Conservation (phyloP, 2,113 vertebrate species). For the Anser cygnoides region DNA sequence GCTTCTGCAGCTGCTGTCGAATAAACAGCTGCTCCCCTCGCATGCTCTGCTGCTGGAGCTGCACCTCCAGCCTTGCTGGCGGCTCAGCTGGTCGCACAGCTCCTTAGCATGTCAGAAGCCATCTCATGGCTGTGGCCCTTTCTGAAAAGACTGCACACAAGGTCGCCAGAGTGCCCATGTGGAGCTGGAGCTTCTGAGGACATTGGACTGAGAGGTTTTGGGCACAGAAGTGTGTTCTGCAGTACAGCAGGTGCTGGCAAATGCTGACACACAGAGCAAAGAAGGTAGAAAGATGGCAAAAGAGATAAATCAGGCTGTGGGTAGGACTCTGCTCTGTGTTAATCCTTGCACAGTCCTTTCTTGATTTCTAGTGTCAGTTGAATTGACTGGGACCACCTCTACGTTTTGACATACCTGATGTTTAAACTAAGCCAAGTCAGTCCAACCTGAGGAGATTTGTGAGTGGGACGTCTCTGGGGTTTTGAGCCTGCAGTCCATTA, state of each 20-base stretch:
- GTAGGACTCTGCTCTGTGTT: neutral
- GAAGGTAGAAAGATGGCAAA: neutral
- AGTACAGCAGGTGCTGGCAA: neutral
- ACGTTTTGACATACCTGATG: neutral
- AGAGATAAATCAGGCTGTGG: neutral
- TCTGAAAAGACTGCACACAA: neutral
- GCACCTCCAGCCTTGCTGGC: neutral
- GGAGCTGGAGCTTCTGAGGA: neutral
- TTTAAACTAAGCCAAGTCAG: neutral
- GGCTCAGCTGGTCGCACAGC: neutral
- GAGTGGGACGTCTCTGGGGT: no score
- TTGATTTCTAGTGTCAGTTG: neutral
- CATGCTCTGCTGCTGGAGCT: constrained; percentile 22
- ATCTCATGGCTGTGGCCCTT: neutral
- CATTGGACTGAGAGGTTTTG: neutral
- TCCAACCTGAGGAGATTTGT: neutral
- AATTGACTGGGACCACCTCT: neutral
- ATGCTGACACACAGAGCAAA: neutral
- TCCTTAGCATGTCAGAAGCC: neutral
- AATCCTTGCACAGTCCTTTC: neutral
- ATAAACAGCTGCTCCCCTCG: constrained; percentile 50
- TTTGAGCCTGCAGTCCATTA: neutral
- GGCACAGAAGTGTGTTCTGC: neutral
- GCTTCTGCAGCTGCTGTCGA: constrained; percentile 53
- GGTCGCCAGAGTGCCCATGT: neutral